A percentile compares a stretch with the other conserved stretches of the same genome.
Evolutionary conservation across 2,888 invertebrate species (phyloP).

Genomic region (Patella ulyssiponensis): DNA sequence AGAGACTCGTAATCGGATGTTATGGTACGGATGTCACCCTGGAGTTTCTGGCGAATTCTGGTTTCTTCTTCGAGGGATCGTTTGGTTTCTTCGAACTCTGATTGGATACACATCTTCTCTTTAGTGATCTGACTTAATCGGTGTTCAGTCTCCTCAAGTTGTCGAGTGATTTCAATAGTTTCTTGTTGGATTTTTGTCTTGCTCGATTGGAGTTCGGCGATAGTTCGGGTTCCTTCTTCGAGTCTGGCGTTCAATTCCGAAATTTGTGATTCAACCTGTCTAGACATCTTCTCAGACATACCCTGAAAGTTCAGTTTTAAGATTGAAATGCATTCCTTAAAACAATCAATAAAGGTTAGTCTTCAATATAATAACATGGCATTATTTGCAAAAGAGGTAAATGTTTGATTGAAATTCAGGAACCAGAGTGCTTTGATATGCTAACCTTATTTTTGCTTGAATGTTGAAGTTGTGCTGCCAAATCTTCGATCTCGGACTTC

Average conservation of each 20-base stretch:
- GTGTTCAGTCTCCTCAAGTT: conserved; percentile 98
- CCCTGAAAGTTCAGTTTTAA: conserved; percentile 77
- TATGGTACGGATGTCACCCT: conserved; percentile 93
- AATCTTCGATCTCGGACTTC: conserved; percentile 98
- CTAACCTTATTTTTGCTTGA: conserved; percentile 97
- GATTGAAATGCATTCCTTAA: no score
- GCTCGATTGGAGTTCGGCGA: conserved; percentile 85
- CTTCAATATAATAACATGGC: not conserved
- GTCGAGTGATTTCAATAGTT: conserved; percentile 95
- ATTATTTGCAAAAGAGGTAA: not conserved
- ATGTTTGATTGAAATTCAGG: not conserved
- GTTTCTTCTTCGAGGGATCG: conserved; percentile 96
- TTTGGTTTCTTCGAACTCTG: conserved; percentile 97
- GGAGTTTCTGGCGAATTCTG: conserved; percentile 67
- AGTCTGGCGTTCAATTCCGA: conserved; percentile 95
- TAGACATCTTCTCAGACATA: conserved; percentile 98
- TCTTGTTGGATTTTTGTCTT: conserved; percentile 99
- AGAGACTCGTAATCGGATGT: conserved; percentile 99
- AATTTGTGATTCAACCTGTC: conserved; percentile 95
- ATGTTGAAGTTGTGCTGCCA: conserved; percentile 96
- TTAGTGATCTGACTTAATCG: conserved; percentile 95
- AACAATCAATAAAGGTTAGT: no score
- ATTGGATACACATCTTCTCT: conserved; percentile 89
- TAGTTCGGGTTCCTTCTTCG: conserved; percentile 96
- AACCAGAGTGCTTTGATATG: not conserved